These are phyloP conservation scores for Deilephila elpenor DNA, from an alignment of 2,888 invertebrate genomes.

Conservation along the genomic window DNA sequence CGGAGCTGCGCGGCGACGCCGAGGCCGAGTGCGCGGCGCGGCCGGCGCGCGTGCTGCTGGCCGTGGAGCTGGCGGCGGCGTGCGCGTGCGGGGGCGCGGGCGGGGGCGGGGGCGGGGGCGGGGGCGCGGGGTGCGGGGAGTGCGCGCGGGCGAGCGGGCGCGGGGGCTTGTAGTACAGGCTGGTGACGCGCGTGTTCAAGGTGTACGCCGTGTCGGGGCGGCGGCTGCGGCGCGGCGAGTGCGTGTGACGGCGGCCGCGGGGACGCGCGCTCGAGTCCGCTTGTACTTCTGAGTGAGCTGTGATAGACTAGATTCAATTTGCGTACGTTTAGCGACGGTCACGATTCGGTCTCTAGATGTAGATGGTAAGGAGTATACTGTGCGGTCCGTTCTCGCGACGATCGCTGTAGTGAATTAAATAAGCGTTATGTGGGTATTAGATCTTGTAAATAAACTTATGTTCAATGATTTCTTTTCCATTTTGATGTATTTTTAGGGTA, in stretches of 20 bases:
- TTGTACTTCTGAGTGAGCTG: conserved; percentile 76
- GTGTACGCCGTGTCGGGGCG: conserved; percentile 74
- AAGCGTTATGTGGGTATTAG: conserved; percentile 74
- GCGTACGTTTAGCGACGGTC: conserved; percentile 60
- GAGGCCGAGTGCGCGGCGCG: conserved; percentile 39
- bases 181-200: conserved; percentile 79
- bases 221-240: conserved; percentile 41
- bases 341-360: conserved; percentile 69
- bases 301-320: conserved; percentile 81
- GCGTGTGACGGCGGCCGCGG: conserved; percentile 38
- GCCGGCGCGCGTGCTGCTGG: conserved; percentile 68
- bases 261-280: conserved; percentile 44
- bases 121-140: conserved; percentile 55
- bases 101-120: conserved; percentile 55
- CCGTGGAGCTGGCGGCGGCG: conserved; percentile 66
- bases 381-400: conserved; percentile 55
- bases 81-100: conserved; percentile 55
- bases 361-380: conserved; percentile 67
- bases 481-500: conserved; percentile 81
- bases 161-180: conserved; percentile 78
- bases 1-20: conserved; percentile 62
- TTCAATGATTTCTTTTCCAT: conserved; percentile 70
- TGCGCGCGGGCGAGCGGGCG: conserved; percentile 59
- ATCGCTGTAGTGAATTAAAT: conserved; percentile 62
- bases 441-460: conserved; percentile 71